Conservation (phyloP, 2,888 invertebrate genomes). For the Penaeus monodon region DNA sequence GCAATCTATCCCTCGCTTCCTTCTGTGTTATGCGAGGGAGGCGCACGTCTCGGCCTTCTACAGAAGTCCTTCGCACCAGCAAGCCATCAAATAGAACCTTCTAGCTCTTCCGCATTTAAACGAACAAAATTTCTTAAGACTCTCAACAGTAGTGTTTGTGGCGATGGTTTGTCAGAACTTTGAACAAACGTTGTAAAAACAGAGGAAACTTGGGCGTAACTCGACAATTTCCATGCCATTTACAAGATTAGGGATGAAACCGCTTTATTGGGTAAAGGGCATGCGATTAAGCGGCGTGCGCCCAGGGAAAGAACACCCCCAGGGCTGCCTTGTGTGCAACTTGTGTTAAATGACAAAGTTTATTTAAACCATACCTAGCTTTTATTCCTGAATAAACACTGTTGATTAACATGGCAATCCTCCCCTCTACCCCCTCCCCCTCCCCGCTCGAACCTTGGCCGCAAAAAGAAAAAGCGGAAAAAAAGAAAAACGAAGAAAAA, state of each 20-base stretch:
- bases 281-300: constrained; percentile 32
- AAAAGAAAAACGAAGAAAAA: too few species aligned
- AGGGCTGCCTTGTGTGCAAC: neutral
- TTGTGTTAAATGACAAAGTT: constrained; percentile 20
- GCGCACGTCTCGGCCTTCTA: too few species aligned
- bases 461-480: too few species aligned
- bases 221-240: constrained; percentile 35
- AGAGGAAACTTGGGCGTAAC: constrained; percentile 4
- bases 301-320: constrained; percentile 5
- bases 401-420: constrained; percentile 15
- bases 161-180: neutral
- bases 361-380: constrained; percentile 17
- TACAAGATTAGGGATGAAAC: constrained; percentile 33
- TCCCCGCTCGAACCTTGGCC: too few species aligned
- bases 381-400: constrained; percentile 24
- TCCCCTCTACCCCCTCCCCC: too few species aligned
- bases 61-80: too few species aligned
- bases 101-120: too few species aligned
- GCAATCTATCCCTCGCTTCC: too few species aligned
- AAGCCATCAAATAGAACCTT: too few species aligned
- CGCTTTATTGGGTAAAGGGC: constrained; percentile 18
- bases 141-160: too few species aligned
- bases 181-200: constrained; percentile 22
- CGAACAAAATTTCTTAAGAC: too few species aligned
- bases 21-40: too few species aligned